Conservation (phyloP, 2,113 vertebrate genomes). For the Scomber colias region DNA sequence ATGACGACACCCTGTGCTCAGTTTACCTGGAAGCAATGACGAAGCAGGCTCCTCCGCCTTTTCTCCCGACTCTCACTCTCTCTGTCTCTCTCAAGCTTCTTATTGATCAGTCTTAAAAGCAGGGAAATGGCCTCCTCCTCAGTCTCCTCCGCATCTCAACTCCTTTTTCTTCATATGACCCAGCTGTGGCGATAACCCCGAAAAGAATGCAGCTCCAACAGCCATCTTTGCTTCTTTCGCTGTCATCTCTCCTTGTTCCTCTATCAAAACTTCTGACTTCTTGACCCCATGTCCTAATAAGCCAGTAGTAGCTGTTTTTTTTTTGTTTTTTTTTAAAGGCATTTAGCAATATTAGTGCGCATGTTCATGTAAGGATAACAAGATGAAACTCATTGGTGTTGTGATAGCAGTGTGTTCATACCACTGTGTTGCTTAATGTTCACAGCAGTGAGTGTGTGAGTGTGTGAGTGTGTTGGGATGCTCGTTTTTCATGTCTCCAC, state of each 20-base stretch:
- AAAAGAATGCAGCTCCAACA: constrained; percentile 40
- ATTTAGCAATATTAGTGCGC: constrained; percentile 38
- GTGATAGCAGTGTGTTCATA: constrained; percentile 5
- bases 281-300: constrained; percentile 43
- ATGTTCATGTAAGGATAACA: constrained; percentile 25
- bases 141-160: constrained; percentile 54
- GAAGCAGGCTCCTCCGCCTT: constrained; percentile 1
- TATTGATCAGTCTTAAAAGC: constrained; percentile 77
- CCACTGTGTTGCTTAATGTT: constrained; percentile 60
- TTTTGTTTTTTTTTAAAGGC: constrained; percentile 38
- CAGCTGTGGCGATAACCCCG: constrained; percentile 16
- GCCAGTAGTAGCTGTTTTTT: not conserved
- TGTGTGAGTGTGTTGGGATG: constrained; percentile 23
- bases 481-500: constrained; percentile 60
- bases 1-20: constrained; percentile 28
- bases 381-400: constrained; percentile 42
- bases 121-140: constrained; percentile 34
- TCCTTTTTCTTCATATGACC: constrained; percentile 8
- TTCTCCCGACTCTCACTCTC: constrained; percentile 15
- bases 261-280: not conserved
- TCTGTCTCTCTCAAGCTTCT: constrained; percentile 19
- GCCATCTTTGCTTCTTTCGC: constrained; percentile 37
- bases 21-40: constrained; percentile 43
- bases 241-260: constrained; percentile 29
- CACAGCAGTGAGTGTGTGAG: constrained; percentile 8